These are phyloP conservation scores for Microtus oregoni DNA, from an alignment of 2,113 vertebrate species.

Conservation along the genomic window DNA sequence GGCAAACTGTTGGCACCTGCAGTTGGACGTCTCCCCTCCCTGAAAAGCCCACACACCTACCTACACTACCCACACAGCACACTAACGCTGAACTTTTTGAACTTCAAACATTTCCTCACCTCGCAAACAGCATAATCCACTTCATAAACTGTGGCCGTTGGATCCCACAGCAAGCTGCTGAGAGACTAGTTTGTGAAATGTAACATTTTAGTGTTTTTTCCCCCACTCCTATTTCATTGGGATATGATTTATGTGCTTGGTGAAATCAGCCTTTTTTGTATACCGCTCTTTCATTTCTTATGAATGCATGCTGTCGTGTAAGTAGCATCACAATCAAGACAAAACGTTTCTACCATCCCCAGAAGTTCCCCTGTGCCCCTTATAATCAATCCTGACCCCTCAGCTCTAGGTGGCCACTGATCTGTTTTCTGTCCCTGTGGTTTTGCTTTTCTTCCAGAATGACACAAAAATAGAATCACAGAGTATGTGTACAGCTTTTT, in stretches of 20 bases:
- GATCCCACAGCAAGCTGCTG: neutral
- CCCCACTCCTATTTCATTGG: neutral
- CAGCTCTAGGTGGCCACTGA: neutral
- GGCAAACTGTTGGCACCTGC: neutral
- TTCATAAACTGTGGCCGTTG: neutral
- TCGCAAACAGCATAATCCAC: neutral
- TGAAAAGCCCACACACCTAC: neutral
- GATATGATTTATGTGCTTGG: neutral
- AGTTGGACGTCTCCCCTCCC: neutral
- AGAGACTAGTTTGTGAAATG: neutral
- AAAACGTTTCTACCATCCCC: neutral
- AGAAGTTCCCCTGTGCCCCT: neutral
- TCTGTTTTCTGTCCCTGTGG: neutral
- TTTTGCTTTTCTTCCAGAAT: neutral
- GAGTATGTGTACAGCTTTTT: accelerated
- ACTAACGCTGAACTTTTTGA: neutral
- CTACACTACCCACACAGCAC: neutral
- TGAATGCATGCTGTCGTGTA: neutral
- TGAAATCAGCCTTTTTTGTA: neutral
- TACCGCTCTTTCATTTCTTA: neutral
- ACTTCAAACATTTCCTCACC: neutral
- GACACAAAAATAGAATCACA: neutral
- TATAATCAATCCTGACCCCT: neutral
- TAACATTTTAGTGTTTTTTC: constrained; percentile 9
- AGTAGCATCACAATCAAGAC: neutral